Conservation (phyloP, 1,140 invertebrate species). For the honey bee (Apis mellifera) region Amel_HAv3.1 CM009940.2:10786501-10787000, state of each 20-base stretch:
- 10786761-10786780: conserved; percentile 72
- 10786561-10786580: no score
- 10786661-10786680: conserved; percentile 64
- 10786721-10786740: conserved; percentile 81
- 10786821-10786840: conserved; percentile 71
- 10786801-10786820: conserved; percentile 47
- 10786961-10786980: no score
- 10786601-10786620: no score
- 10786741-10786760: conserved; percentile 81
- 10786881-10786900: no score
- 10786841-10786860: conserved; percentile 23
- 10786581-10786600: no score
- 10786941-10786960: no score
- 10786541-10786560: no score
- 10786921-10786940: no score
- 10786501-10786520: no score
- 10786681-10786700: conserved; percentile 54
- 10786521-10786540: no score
- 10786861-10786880: not conserved
- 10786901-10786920: no score
- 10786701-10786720: conserved; percentile 83
- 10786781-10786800: conserved; percentile 4
- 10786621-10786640: not conserved
- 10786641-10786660: conserved; percentile 20
- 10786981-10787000: no score